phyloP scores from a whole-genome alignment of 1,140 invertebrate genomes.

The Drosophila nannoptera region DNA sequence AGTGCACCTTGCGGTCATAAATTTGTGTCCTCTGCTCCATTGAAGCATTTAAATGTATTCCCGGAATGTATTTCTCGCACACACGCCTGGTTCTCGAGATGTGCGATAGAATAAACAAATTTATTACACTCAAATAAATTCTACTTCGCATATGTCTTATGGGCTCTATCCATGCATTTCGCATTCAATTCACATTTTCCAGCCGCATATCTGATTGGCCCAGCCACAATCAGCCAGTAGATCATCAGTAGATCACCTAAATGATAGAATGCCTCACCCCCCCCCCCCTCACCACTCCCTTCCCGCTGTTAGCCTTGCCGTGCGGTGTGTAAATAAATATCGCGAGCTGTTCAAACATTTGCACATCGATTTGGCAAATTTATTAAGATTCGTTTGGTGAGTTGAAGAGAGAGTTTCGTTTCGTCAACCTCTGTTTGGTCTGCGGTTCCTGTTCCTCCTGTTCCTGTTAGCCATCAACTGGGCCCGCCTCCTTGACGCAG shows the following conservation, averaged over 20 bases:
- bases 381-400: background rate
- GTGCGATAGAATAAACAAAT: constrained; percentile 33
- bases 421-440: background rate
- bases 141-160: constrained; percentile 28
- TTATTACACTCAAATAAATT: constrained; percentile 64
- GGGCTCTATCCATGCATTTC: constrained; percentile 22
- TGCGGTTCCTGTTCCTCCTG: background rate
- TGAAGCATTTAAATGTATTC: constrained; percentile 68
- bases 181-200: constrained; percentile 45
- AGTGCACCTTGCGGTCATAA: constrained; percentile 44
- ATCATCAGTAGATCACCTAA: too few species aligned
- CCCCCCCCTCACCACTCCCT: too few species aligned
- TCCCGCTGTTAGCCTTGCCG: too few species aligned
- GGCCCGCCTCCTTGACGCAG: background rate
- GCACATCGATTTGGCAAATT: background rate
- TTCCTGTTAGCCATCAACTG: background rate
- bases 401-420: background rate
- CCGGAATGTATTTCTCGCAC: constrained; percentile 20
- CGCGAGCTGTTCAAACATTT: background rate
- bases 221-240: too few species aligned
- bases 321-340: background rate
- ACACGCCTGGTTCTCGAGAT: constrained; percentile 47
- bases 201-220: constrained; percentile 33
- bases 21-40: constrained; percentile 49
- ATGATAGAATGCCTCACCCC: too few species aligned